Evolutionary conservation across 2,113 vertebrate species (phyloP).

Genomic region (Ciconia maguari): DNA sequence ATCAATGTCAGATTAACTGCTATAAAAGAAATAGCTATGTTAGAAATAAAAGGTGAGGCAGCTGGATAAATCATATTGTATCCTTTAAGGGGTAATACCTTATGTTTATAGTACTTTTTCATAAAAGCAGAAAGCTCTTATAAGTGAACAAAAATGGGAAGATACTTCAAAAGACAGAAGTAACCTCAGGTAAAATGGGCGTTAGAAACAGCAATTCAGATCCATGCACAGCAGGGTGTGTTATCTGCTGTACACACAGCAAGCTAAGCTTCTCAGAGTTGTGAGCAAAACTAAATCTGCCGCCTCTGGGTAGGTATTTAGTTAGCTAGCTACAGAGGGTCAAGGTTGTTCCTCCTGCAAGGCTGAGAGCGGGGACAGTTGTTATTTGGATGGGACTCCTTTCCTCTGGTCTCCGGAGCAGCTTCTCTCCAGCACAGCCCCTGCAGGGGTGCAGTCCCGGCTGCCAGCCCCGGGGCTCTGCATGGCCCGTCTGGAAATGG

Average conservation of each 20-base stretch:
- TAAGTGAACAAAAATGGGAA: not conserved
- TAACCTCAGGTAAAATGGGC: not conserved
- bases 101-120: not conserved
- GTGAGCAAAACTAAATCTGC: not conserved
- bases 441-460: rapidly evolving
- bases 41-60: not conserved
- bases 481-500: rapidly evolving
- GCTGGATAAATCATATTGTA: not conserved
- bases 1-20: not conserved
- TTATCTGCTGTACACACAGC: not conserved
- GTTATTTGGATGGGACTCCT: not conserved
- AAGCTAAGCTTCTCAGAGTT: not conserved
- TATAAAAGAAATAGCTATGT: not conserved
- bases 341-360: not conserved
- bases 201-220: not conserved
- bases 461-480: not conserved
- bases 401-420: not conserved
- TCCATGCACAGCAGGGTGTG: not conserved
- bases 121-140: not conserved
- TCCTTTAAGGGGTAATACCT: not conserved
- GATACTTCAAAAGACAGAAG: not conserved
- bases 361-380: not conserved
- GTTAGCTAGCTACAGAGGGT: not conserved
- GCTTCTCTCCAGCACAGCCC: rapidly evolving
- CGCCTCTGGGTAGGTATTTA: rapidly evolving